A percentile compares a stretch with the other conserved stretches of the same genome.
phyloP scores from a whole-genome alignment of 2,113 vertebrate genomes.

The Antechinus flavipes region DNA sequence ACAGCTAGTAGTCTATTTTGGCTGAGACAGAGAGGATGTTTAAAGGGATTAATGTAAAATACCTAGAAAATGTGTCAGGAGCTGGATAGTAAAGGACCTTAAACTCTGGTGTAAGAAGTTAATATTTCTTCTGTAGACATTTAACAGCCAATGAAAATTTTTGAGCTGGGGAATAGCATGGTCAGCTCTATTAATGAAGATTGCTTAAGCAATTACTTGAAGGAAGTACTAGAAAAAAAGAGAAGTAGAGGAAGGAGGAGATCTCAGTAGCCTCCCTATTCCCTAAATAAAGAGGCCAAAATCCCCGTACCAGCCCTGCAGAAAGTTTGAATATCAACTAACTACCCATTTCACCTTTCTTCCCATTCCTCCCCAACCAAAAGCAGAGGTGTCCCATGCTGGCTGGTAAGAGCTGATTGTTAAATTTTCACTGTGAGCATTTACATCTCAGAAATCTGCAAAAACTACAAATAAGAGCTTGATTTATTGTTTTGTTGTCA shows the following conservation, averaged over 20 bases:
- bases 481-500: not conserved
- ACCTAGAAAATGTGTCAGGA: not conserved
- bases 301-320: not conserved
- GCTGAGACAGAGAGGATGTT: not conserved
- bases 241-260: not conserved
- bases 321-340: not conserved
- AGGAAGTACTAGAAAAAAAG: not conserved
- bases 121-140: not conserved
- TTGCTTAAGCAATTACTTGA: not conserved
- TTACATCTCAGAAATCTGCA: not conserved
- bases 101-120: not conserved
- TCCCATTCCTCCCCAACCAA: not conserved
- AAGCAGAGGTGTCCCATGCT: not conserved
- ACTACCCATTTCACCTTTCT: not conserved
- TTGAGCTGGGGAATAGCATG: not conserved
- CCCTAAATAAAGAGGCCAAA: not conserved
- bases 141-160: not conserved
- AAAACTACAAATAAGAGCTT: not conserved
- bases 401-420: not conserved
- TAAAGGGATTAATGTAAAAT: not conserved
- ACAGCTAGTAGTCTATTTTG: not conserved
- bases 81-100: not conserved
- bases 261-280: not conserved
- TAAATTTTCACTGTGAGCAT: not conserved
- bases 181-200: not conserved